Conservation (phyloP, 1,140 invertebrate genomes). For the Zelostemma sp. region DNA sequence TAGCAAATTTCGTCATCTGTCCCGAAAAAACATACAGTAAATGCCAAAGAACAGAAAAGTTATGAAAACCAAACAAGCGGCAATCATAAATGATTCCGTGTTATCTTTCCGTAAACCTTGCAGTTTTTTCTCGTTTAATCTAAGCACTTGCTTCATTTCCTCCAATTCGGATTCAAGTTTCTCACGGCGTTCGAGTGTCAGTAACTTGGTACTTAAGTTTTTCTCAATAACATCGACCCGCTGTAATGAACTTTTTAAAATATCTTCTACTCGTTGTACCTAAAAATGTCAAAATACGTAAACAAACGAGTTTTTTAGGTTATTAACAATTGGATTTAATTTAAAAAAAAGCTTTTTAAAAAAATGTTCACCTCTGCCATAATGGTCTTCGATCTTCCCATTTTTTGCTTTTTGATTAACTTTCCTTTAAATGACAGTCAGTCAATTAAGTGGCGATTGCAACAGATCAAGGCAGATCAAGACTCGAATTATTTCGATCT, state of each 20-base stretch:
- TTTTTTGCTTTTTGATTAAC: too few species aligned
- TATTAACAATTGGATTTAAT: too few species aligned
- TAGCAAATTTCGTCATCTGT: neutral
- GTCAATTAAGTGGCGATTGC: too few species aligned
- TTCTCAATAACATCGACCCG: conserved; percentile 56
- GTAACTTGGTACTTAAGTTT: conserved; percentile 52
- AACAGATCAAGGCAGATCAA: too few species aligned
- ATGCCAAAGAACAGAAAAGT: conserved; percentile 58
- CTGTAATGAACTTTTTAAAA: conserved; percentile 55
- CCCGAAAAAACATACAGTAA: conserved; percentile 34
- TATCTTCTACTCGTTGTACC: conserved; percentile 61
- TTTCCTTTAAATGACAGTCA: too few species aligned
- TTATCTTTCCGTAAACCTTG: conserved; percentile 55
- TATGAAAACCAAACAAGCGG: conserved; percentile 54
- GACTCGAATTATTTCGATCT: too few species aligned
- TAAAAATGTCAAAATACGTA: too few species aligned
- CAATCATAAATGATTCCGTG: conserved; percentile 58
- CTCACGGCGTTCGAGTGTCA: conserved; percentile 57
- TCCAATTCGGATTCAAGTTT: conserved; percentile 58
- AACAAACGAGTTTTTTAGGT: too few species aligned
- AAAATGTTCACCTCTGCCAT: too few species aligned
- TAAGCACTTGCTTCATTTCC: conserved; percentile 54
- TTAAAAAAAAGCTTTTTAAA: too few species aligned
- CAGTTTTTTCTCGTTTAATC: conserved; percentile 55
- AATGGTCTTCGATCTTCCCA: too few species aligned